These are phyloP conservation scores for Amyelois transitella DNA, from an alignment of 1,140 invertebrate genomes.

Conservation along the genomic window DNA sequence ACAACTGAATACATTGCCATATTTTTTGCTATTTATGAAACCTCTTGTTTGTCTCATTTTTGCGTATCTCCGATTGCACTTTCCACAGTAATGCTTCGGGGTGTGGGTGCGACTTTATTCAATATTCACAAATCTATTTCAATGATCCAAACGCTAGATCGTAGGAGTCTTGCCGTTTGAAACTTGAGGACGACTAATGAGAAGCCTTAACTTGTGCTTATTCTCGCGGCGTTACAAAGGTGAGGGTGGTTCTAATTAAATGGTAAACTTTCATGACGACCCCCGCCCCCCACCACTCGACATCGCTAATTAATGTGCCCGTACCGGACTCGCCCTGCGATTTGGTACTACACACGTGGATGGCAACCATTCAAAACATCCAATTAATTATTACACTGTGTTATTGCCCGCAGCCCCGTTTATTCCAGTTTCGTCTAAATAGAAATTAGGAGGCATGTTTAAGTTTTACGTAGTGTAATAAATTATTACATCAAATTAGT, in stretches of 20 bases:
- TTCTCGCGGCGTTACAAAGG: conserved; percentile 47
- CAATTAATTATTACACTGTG: not conserved
- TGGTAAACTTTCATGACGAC: conserved; percentile 72
- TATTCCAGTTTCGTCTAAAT: not conserved
- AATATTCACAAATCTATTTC: not conserved
- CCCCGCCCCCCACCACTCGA: conserved; percentile 18
- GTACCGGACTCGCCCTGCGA: conserved; percentile 34
- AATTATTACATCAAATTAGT: too few relatives aligned
- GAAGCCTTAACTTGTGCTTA: conserved; percentile 39
- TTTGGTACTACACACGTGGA: conserved; percentile 10
- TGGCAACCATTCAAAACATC: conserved; percentile 14
- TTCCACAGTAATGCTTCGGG: too few relatives aligned
- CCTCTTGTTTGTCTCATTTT: too few relatives aligned
- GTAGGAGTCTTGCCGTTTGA: conserved; percentile 10
- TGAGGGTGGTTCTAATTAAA: conserved; percentile 67
- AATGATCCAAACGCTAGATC: not conserved
- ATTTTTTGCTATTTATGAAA: too few relatives aligned
- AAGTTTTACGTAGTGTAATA: too few relatives aligned
- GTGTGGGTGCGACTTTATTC: too few relatives aligned
- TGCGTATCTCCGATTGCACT: too few relatives aligned
- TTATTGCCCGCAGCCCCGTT: not conserved
- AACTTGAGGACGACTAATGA: conserved; percentile 27
- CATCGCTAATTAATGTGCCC: conserved; percentile 69
- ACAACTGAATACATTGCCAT: too few relatives aligned
- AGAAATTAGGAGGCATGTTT: too few relatives aligned